A percentile compares a stretch with the other conserved stretches of the same genome.
Conservation (phyloP, 2,797 vertebrate species). For the Anguilla obscura region DNA sequence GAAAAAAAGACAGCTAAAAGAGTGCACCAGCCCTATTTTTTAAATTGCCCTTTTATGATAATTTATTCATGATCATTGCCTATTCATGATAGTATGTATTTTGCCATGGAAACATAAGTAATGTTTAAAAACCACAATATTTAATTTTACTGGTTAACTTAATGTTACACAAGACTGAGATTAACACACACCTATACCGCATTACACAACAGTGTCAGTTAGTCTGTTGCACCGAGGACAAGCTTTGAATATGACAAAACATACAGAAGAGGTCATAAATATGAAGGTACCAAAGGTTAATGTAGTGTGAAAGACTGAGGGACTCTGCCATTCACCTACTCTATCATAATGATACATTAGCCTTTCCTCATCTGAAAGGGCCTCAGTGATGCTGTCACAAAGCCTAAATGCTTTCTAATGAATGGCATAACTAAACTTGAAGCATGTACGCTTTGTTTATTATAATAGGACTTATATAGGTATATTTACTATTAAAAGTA, state of each 20-base stretch:
- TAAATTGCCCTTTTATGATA: neutral
- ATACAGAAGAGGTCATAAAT: slow-evolving; percentile 79
- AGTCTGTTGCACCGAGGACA: slow-evolving; percentile 54
- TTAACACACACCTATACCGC: neutral
- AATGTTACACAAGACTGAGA: neutral
- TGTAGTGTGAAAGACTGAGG: slow-evolving; percentile 78
- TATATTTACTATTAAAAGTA: neutral
- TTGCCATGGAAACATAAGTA: neutral
- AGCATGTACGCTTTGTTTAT: neutral
- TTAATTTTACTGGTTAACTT: neutral
- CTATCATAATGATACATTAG: slow-evolving; percentile 77
- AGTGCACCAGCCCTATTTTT: neutral
- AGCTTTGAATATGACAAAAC: slow-evolving; percentile 79
- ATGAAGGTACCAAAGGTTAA: slow-evolving; percentile 80
- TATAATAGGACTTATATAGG: neutral
- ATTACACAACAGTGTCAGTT: slow-evolving; percentile 11
- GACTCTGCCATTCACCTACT: slow-evolving; percentile 72
- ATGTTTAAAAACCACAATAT: neutral
- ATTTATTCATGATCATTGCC: neutral
- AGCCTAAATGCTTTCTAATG: slow-evolving; percentile 50
- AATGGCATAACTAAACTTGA: slow-evolving; percentile 43
- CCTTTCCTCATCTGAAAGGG: slow-evolving; percentile 59
- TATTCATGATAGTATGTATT: neutral
- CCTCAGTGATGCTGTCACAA: slow-evolving; percentile 63
- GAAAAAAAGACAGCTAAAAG: neutral